These are phyloP conservation scores for Drosophila fulvimacula DNA, from an alignment of 2,888 invertebrate genomes.

Conservation along the genomic window DNA sequence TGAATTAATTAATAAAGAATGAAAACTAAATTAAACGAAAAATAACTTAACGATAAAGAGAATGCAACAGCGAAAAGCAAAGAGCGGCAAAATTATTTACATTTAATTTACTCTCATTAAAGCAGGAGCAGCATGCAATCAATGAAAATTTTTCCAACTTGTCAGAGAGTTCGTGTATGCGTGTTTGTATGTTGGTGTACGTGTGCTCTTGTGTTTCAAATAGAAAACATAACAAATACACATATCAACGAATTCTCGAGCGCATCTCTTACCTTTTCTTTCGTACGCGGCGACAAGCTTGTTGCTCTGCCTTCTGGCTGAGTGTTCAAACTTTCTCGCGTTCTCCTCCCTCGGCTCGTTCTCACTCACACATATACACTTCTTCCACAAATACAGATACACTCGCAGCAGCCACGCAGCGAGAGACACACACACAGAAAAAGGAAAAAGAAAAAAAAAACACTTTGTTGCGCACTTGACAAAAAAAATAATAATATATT, in stretches of 20 bases:
- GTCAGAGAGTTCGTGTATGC: neutral
- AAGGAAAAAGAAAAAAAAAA: conserved; percentile 2
- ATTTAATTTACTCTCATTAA: neutral
- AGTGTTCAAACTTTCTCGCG: conserved; percentile 26
- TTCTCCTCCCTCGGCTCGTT: conserved; percentile 13
- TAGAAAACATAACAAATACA: conserved; percentile 29
- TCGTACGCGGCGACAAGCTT: conserved; percentile 17
- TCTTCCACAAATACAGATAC: conserved; percentile 9
- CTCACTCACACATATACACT: conserved; percentile 9
- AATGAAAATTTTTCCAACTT: conserved; percentile 11
- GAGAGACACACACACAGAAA: conserved; percentile 11
- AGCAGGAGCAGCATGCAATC: conserved; percentile 16
- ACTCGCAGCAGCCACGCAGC: conserved; percentile 50
- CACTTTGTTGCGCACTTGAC: conserved; percentile 24
- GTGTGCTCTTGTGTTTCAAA: conserved; percentile 1
- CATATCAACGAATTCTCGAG: conserved; percentile 31
- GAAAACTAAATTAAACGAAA: conserved; percentile 21
- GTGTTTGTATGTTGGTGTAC: too few relatives aligned
- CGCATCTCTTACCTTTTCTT: conserved; percentile 66
- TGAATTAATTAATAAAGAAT: conserved; percentile 28
- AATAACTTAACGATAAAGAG: conserved; percentile 38
- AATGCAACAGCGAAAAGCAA: conserved; percentile 54
- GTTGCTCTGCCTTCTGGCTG: conserved; percentile 19
- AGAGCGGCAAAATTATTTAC: conserved; percentile 44
- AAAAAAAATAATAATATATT: conserved; percentile 9